phyloP scores from a whole-genome alignment of 1,140 invertebrate genomes.

The Drosophila santomea region DNA sequence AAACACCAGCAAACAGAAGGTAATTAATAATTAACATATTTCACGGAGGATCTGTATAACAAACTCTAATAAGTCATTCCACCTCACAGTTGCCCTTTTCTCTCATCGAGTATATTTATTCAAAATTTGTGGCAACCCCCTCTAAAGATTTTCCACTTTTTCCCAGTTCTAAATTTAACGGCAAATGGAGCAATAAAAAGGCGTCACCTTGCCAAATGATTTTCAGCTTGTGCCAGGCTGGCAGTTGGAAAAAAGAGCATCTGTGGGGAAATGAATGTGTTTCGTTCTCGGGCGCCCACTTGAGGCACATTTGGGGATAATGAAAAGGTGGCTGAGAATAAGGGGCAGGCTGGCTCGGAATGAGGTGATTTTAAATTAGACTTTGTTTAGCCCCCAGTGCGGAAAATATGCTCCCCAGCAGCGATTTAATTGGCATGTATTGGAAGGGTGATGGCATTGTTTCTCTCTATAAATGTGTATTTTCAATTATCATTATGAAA shows the following conservation, averaged over 20 bases:
- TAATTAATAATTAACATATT: constrained; percentile 83
- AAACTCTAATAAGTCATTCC: constrained; percentile 70
- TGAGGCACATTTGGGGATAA: constrained; percentile 29
- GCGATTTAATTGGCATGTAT: constrained; percentile 60
- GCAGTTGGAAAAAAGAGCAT: constrained; percentile 29
- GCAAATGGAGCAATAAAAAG: constrained; percentile 68
- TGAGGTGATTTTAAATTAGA: constrained; percentile 57
- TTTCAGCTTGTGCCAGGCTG: constrained; percentile 32
- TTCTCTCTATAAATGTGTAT: background rate
- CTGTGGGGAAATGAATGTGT: constrained; percentile 16
- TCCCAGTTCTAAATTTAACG: constrained; percentile 64
- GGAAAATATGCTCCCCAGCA: constrained; percentile 68
- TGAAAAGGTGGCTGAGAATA: background rate
- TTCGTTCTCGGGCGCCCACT: constrained; percentile 59
- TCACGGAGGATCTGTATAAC: constrained; percentile 59
- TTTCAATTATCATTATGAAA: background rate
- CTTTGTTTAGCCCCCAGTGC: constrained; percentile 23
- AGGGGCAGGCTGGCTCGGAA: constrained; percentile 11
- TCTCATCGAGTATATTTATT: constrained; percentile 61
- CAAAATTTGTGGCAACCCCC: constrained; percentile 47
- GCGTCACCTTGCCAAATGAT: constrained; percentile 77
- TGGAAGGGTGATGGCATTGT: background rate
- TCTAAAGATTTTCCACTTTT: constrained; percentile 18
- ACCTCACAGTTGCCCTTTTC: constrained; percentile 14
- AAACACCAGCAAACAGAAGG: constrained; percentile 26